Evolutionary conservation across 2,113 vertebrate species (phyloP), one percentile per base, ranked within the genome.

Genomic region (Microcebus griseorufus): DNA sequence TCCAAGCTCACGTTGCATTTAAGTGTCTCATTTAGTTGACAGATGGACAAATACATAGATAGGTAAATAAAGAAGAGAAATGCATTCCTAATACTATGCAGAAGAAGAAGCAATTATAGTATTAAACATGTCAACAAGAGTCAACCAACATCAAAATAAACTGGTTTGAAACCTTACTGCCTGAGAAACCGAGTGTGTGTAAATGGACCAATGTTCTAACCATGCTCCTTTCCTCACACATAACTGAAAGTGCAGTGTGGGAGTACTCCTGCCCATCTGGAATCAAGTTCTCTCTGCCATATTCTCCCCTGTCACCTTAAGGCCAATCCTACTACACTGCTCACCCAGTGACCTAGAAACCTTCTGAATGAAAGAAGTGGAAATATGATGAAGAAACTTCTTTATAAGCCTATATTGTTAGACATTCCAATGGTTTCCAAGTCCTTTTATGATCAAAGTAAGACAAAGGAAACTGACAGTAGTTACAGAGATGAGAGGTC

Each of bases 121-220:
- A 75, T 16, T 58, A 67, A 86, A 67, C 14, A 81, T 48, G 8
- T 64, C 86, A 88, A 22, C 7, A 84, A 92, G 55, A 94, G 83
- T 94, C 53, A 64, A 27, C n/a, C 27, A 81, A 51, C 72, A 90
- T 69, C 87, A 95, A 67, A 88, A 92, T n/a, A 9, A 86, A 80
- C 48, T 73, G 4, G 39, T 11, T 80, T 65, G 39, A 45, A 83
- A 45, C 25, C 25, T 62, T 64, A 39, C 48, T 39, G 67, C 25
- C n/a, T 55, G 9, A 37, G 69, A 82, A 73, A 82, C 64, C 39
- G 65, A n/a, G 10, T 76, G 6, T 5, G 70, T 34, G 65, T 27
- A 89, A n/a, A 51, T 17, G 51, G 37, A 70, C 20, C 55, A 39
- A 73, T 18, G 53, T 12, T 23, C 42, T 88, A 88, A 64, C 12